Evolutionary conservation across 1,140 invertebrate species (phyloP).

Genomic region (Ceratina australensis): DNA sequence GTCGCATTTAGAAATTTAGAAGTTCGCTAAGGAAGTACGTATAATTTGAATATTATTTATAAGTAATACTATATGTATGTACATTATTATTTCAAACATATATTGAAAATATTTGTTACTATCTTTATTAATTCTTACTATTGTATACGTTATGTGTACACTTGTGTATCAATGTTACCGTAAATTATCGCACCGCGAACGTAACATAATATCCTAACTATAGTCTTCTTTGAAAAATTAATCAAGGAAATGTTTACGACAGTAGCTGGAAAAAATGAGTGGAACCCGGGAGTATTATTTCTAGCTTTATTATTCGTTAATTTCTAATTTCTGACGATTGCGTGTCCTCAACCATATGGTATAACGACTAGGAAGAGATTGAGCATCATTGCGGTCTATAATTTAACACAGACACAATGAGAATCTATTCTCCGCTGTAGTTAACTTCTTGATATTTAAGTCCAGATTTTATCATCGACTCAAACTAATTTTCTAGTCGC

Average conservation of each 20-base stretch:
- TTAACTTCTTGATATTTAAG: not conserved
- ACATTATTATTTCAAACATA: too few species aligned
- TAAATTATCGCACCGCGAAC: not conserved
- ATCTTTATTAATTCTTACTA: too few species aligned
- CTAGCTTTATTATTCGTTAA: conserved; percentile 42
- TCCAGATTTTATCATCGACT: not conserved
- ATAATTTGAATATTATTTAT: too few species aligned
- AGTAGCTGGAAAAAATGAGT: conserved; percentile 37
- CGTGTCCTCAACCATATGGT: conserved; percentile 25
- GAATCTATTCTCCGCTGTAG: not conserved
- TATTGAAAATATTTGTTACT: too few species aligned
- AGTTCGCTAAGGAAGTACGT: too few species aligned
- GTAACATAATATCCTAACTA: conserved; percentile 19
- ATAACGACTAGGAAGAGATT: conserved; percentile 3
- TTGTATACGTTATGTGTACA: too few species aligned
- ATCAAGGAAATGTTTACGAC: conserved; percentile 14
- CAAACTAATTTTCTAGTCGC: not conserved
- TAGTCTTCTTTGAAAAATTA: conserved; percentile 34
- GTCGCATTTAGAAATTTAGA: too few species aligned
- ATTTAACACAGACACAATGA: conserved; percentile 8
- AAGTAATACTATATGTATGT: too few species aligned
- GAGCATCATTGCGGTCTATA: not conserved
- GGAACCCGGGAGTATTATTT: conserved; percentile 23
- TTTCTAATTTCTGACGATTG: conserved; percentile 48
- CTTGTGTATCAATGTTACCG: too few species aligned